These are phyloP conservation scores for Alligator sinensis DNA, from an alignment of 2,113 vertebrate species.

Conservation along the genomic window DNA sequence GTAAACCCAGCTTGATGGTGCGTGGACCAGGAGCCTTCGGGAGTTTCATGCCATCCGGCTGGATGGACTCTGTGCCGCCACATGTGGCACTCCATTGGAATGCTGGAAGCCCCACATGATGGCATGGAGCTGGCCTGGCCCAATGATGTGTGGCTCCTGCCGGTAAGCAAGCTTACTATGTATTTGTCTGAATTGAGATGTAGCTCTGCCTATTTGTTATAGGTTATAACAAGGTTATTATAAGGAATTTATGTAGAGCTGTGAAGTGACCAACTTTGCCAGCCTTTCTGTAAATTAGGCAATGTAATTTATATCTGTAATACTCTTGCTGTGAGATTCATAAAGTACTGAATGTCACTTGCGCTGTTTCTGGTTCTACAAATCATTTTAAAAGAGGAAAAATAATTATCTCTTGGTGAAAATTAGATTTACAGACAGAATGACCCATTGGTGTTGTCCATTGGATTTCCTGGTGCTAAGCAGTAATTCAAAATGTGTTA, in stretches of 20 bases:
- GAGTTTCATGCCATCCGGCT: too few species aligned
- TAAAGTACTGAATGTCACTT: conserved; percentile 20
- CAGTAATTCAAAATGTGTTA: not conserved
- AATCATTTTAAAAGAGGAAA: conserved; percentile 35
- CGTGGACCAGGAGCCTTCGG: too few species aligned
- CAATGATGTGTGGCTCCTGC: too few species aligned
- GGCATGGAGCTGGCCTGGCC: too few species aligned
- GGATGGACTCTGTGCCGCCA: too few species aligned
- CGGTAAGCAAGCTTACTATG: not conserved
- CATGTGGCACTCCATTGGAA: too few species aligned
- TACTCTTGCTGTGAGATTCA: not conserved
- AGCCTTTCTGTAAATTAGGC: not conserved
- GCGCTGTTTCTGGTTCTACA: not conserved
- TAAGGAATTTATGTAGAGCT: conserved; percentile 46
- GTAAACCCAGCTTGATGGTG: too few species aligned
- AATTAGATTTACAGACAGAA: not conserved
- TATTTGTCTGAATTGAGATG: not conserved
- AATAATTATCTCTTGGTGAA: not conserved
- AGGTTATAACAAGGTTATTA: conserved; percentile 1
- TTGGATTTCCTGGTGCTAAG: not conserved
- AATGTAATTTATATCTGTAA: conserved; percentile 2
- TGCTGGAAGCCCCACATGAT: too few species aligned
- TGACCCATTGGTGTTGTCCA: not conserved
- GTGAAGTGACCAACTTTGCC: not conserved
- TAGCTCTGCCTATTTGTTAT: not conserved